Conservation (phyloP, 2,113 vertebrate genomes). For the Myrmecobius fasciatus region DNA sequence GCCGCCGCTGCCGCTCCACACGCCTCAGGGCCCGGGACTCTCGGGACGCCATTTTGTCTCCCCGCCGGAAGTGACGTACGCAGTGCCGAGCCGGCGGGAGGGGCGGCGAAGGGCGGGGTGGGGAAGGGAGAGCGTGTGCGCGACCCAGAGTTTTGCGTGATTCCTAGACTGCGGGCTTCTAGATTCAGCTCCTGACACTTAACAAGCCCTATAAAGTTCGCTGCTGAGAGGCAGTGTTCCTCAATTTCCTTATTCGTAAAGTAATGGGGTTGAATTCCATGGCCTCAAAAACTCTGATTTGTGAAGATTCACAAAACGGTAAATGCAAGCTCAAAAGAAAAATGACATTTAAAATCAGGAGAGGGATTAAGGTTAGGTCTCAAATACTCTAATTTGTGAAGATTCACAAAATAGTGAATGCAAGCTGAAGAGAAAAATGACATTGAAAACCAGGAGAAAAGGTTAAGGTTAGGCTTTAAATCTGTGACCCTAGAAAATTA, state of each 20-base stretch:
- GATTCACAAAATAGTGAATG: neutral
- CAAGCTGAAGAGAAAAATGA: neutral
- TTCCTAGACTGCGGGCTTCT: neutral
- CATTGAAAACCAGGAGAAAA: no score
- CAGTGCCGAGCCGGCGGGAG: neutral
- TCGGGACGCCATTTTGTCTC: constrained; percentile 84
- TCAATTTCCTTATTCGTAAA: neutral
- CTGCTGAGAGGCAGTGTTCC: neutral
- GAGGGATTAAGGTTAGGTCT: neutral
- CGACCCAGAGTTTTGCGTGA: neutral
- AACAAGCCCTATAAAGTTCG: no score
- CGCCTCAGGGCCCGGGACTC: constrained; percentile 74
- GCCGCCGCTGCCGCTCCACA: constrained; percentile 43
- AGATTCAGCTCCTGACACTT: no score
- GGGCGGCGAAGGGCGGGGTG: neutral
- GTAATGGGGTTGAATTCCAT: neutral
- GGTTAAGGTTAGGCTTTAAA: neutral
- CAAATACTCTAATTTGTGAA: neutral
- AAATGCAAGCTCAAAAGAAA: neutral
- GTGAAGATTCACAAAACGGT: neutral
- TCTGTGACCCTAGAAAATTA: neutral
- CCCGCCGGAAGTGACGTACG: constrained; percentile 77
- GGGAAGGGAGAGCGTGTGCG: no score
- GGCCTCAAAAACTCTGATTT: neutral
- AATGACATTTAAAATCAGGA: neutral